A percentile compares a stretch with the other conserved stretches of the same genome.
Evolutionary conservation across 2,113 vertebrate genomes (phyloP).

Genomic region (Clupea harengus): DNA sequence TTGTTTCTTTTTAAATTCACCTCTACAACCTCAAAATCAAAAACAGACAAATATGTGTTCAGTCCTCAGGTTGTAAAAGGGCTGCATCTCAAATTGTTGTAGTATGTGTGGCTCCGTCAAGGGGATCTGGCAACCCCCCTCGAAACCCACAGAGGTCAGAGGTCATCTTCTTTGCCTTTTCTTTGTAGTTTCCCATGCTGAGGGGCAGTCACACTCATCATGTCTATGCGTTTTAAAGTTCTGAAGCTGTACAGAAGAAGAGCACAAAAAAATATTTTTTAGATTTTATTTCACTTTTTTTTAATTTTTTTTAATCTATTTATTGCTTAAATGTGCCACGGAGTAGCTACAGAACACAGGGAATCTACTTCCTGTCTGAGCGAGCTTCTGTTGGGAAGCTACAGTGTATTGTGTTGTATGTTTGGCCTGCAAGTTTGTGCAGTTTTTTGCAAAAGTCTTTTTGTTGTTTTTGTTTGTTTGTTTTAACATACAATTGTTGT

Average conservation of each 20-base stretch:
- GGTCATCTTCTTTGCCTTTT: neutral
- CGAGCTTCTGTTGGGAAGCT: neutral
- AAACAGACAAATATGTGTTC: neutral
- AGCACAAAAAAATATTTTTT: constrained; percentile 29
- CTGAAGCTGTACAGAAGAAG: constrained; percentile 32
- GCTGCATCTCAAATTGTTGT: neutral
- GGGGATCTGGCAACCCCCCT: neutral
- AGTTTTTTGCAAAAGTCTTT: neutral
- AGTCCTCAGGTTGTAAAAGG: neutral
- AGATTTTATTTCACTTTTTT: neutral
- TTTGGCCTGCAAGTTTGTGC: constrained; percentile 44
- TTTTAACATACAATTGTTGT: constrained; percentile 45
- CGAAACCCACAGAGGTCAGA: neutral
- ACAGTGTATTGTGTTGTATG: constrained; percentile 17
- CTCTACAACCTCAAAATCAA: neutral
- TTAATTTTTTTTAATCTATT: neutral
- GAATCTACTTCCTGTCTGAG: constrained; percentile 12
- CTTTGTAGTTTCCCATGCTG: neutral
- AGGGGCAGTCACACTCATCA: neutral
- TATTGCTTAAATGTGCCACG: constrained; percentile 36
- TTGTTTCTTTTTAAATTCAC: neutral
- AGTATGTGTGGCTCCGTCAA: neutral
- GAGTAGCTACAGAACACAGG: constrained; percentile 31
- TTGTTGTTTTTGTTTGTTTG: constrained; percentile 36
- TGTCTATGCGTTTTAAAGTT: neutral